Conservation (phyloP, 2,113 vertebrate genomes). For the Cairina moschata region DNA sequence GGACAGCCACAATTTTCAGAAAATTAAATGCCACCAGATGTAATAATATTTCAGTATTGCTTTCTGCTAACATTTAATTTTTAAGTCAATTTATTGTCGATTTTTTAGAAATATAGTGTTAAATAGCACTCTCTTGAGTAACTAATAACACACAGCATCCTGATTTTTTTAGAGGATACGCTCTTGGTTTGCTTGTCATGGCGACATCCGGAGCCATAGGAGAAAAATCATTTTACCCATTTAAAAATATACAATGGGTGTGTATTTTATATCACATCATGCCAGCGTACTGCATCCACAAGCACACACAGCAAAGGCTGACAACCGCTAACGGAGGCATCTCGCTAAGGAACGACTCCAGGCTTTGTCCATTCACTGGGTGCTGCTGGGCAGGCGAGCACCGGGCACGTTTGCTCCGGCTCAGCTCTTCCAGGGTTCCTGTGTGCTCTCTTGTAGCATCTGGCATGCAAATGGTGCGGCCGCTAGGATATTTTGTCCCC, state of each 20-base stretch:
- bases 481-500: no score
- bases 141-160: not conserved
- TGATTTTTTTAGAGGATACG: rapidly evolving
- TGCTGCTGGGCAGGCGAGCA: not conserved
- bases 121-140: not conserved
- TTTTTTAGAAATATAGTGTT: not conserved
- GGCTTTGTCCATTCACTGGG: not conserved
- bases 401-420: not conserved
- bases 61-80: not conserved
- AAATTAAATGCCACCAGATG: not conserved
- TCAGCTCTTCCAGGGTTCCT: not conserved
- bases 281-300: not conserved
- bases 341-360: not conserved
- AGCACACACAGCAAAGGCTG: not conserved
- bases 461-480: rapidly evolving
- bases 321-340: rapidly evolving
- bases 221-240: not conserved
- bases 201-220: not conserved
- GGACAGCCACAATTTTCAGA: not conserved
- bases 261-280: not conserved
- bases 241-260: not conserved
- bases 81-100: not conserved
- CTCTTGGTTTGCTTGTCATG: not conserved
- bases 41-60: not conserved
- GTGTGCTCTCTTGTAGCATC: not conserved